Percentiles rank a stretch among this genome's conserved stretches.
Conservation (phyloP, 2,888 invertebrate species). For the Brassicogethes aeneus region DNA sequence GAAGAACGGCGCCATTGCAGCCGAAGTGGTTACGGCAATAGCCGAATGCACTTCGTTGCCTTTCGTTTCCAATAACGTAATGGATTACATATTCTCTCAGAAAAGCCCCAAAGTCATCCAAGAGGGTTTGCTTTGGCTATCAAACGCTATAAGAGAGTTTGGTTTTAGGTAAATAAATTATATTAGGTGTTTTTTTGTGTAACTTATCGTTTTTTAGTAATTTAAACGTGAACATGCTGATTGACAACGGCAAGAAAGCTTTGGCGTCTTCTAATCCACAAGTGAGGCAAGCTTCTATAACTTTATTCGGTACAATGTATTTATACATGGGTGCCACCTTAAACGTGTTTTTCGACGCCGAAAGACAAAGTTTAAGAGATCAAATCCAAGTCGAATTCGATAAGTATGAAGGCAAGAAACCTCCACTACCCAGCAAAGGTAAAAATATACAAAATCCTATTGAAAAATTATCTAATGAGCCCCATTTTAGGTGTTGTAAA, state of each 20-base stretch:
- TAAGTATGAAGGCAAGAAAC: slow-evolving; percentile 65
- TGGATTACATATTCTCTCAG: slow-evolving; percentile 69
- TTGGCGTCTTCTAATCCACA: slow-evolving; percentile 77
- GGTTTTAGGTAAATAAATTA: slow-evolving; percentile 65
- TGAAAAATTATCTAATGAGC: neutral
- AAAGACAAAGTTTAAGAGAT: slow-evolving; percentile 75
- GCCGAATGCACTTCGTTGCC: slow-evolving; percentile 73
- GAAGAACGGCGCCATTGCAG: slow-evolving; percentile 63
- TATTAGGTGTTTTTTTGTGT: too few relatives aligned
- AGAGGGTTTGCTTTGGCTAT: slow-evolving; percentile 75
- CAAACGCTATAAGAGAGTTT: slow-evolving; percentile 73
- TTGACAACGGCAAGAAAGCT: slow-evolving; percentile 75
- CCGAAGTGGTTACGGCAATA: slow-evolving; percentile 62
- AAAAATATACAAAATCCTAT: slow-evolving; percentile 2
- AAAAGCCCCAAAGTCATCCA: slow-evolving; percentile 89
- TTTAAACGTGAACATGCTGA: slow-evolving; percentile 61
- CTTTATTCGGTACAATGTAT: slow-evolving; percentile 67
- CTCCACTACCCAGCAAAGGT: slow-evolving; percentile 67
- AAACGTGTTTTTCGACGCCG: slow-evolving; percentile 72
- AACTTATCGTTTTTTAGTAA: slow-evolving; percentile 37
- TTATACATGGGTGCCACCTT: slow-evolving; percentile 72
- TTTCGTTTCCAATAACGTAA: slow-evolving; percentile 59
- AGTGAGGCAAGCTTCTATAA: slow-evolving; percentile 69
- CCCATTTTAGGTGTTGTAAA: slow-evolving; percentile 27
- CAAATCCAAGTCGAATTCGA: slow-evolving; percentile 81